A percentile compares a stretch with the other conserved stretches of the same genome.
phyloP scores from a whole-genome alignment of 2,113 vertebrate genomes.

The Oenanthe melanoleuca region DNA sequence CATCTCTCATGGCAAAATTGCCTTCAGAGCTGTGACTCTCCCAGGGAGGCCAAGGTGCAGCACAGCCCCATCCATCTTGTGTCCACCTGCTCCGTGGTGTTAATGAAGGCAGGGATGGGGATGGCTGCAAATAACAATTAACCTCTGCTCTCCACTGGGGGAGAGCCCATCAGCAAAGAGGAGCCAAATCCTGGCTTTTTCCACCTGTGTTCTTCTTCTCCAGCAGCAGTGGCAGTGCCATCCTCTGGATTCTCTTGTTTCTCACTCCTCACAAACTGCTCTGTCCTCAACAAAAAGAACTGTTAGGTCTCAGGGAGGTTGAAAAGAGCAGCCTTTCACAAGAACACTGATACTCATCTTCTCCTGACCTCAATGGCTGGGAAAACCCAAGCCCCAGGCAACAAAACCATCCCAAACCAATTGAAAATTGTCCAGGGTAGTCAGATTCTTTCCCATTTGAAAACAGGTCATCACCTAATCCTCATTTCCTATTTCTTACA shows the following conservation, averaged over 20 bases:
- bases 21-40: accelerated
- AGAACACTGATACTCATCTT: neutral
- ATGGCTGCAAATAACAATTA: neutral
- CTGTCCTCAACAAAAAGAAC: neutral
- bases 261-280: neutral
- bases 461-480: neutral
- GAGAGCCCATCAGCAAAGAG: neutral
- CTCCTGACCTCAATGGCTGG: neutral
- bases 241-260: neutral
- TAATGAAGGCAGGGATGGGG: neutral
- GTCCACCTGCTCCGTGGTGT: neutral
- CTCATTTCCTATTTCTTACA: neutral
- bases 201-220: neutral
- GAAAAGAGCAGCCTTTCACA: neutral
- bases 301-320: neutral
- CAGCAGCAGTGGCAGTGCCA: neutral
- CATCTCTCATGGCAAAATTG: neutral
- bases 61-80: neutral
- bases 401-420: neutral
- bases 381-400: neutral
- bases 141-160: neutral
- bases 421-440: neutral
- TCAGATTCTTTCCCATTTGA: neutral
- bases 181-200: neutral
- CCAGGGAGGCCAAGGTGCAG: neutral